Base-by-base conservation (phyloP, 2,113 vertebrate species). In the Indri indri region DNA sequence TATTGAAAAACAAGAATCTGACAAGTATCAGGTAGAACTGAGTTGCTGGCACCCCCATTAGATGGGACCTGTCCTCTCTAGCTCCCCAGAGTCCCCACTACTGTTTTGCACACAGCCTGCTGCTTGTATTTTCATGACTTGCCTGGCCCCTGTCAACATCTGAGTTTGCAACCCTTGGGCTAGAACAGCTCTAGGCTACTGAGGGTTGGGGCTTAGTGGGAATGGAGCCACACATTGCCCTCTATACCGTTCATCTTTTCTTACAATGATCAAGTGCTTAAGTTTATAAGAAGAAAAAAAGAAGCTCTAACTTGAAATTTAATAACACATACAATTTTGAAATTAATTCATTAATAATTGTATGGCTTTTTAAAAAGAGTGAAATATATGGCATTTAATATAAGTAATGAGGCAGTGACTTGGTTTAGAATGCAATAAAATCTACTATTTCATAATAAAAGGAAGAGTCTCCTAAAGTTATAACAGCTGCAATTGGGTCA, bases 371-470 rank as follows among this genome's bases (percentile, higher is more conserved):
- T 70, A 32, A 25, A 71, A 90, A 91, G 37, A 61, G 8, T 71
- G 9, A 80, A 70, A 59, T 86, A 30, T 61, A 47, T 71, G 23
- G 0, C 8, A 88, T 71, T 65, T 90, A 63, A 77, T 66, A 34
- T 59, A 87, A 86, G 66, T 16, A 16, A 34, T 50, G n/a, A 94
- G 22, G 27, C 40, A 61, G 27, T 88, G 83, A 76, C 74, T 42
- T 82, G 82, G 45, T 96, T 94, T 87, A 68, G 47, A 93, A 54
- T 66, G 66, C 66, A 83, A 61, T 88, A 87, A 68, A 82, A 92
- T 81, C 45, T 76, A 30, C 30, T 84, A 34, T 63, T 34, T 54
- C 34, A n/a, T 86, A 73, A 68, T 82, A 68, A 89, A 84, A 90
- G 52, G 57, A 87, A 85, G 37, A 90, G 70, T 82, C 32, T 50